Percentiles rank a stretch among this genome's conserved stretches.
Evolutionary conservation across 2,113 vertebrate genomes (phyloP).

Genomic region (Struthio camelus): DNA sequence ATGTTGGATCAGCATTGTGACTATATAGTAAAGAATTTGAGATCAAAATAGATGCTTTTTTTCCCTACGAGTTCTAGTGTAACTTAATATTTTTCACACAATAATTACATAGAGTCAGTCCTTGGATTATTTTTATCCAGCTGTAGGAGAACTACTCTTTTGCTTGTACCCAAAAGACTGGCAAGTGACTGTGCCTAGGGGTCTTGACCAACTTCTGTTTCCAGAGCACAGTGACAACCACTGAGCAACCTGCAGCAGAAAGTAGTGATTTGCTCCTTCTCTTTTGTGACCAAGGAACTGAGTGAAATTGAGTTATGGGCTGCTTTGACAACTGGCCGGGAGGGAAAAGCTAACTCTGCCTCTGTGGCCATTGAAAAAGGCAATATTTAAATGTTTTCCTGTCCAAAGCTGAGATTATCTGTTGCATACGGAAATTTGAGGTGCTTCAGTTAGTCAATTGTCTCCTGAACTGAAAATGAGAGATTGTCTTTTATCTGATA

Average conservation of each 20-base stretch:
- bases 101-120: neutral
- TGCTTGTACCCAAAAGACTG: neutral
- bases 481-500: slow-evolving; percentile 4
- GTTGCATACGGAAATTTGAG: neutral
- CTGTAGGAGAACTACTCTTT: neutral
- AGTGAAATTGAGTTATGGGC: neutral
- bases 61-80: accelerated
- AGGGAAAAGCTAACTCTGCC: neutral
- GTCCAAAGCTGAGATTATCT: neutral
- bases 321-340: neutral
- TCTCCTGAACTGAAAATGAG: neutral
- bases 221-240: neutral
- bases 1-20: neutral
- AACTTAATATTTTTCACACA: neutral
- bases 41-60: neutral
- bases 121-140: neutral
- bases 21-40: neutral
- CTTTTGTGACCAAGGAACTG: neutral
- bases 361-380: neutral
- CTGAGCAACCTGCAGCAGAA: neutral
- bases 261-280: neutral
- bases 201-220: neutral
- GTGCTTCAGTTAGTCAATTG: neutral
- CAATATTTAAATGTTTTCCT: neutral
- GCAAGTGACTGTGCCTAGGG: neutral